Evolutionary conservation across 2,888 invertebrate genomes (phyloP), one percentile per base, ranked within the genome.

Genomic region (Luperina testacea): DNA sequence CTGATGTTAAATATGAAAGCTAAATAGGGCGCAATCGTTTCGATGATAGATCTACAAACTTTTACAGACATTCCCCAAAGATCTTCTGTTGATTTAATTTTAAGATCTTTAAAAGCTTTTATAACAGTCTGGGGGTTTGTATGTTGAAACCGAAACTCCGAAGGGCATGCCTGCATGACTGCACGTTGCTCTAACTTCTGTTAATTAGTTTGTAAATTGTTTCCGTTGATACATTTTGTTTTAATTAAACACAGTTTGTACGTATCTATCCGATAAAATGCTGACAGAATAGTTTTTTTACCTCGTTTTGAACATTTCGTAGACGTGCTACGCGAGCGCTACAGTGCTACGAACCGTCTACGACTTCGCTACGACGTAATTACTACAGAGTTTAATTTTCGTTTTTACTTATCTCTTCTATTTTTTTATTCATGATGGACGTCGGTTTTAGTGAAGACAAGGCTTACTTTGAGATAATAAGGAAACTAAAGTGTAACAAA

Each of bases 291-390:
- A 71, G 61, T 79, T 81, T 75, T 81, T 82, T 77, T 74, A 64
- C 68, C 72, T 83, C 73, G 51, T 68, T 83, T 78, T 64, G 38
- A 81, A 75, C 81, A 77, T 78, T 82, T 87, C 81, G 84, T 84
- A 87, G 82, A 84, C 76, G 76, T 83, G 80, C 88, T 88, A 88
- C 86, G 84, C 53, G 72, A 78, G 68, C 27, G 81, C 88, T 88
- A 86, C 86, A 71, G 53, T 20, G 84, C 88, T 88, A 88, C 89
- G 81, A 80, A 81, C 69, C 78, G 75, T 81, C 87, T 81, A 87
- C 88, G 77, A 87, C 67, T 81, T 70, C 64, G 81, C 87, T 87
- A 87, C 88, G 87, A 75, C 78, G 83, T 82, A 82, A 85, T 87
- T 88, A 82, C 79, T 82, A 69, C 53, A 7, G 63, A 85, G 82